These are phyloP conservation scores for Agriopis aurantiaria DNA, from an alignment of 2,888 invertebrate species.

Conservation along the genomic window DNA sequence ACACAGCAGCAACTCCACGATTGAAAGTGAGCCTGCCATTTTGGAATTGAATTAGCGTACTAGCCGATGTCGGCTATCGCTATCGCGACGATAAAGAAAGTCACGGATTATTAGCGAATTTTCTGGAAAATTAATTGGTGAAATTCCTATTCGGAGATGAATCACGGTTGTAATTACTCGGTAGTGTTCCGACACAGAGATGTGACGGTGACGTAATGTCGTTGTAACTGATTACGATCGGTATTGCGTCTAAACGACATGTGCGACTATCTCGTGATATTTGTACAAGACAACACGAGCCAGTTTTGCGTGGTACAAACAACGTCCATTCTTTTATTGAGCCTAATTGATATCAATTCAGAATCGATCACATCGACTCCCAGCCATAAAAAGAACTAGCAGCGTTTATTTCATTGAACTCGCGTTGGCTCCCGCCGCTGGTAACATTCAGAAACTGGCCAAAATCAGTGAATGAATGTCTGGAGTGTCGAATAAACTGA, in stretches of 20 bases:
- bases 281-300: background rate
- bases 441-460: slow-evolving; percentile 1
- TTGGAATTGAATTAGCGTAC: slow-evolving; percentile 30
- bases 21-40: slow-evolving; percentile 38
- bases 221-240: slow-evolving; percentile 42
- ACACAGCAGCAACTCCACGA: slow-evolving; percentile 44
- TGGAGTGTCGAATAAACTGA: slow-evolving; percentile 19
- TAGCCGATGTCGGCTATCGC: slow-evolving; percentile 27
- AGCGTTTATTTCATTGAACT: slow-evolving; percentile 34
- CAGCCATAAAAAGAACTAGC: slow-evolving; percentile 8
- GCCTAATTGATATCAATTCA: slow-evolving; percentile 42
- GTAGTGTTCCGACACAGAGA: slow-evolving; percentile 15
- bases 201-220: slow-evolving; percentile 51
- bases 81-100: slow-evolving; percentile 39
- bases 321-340: slow-evolving; percentile 36
- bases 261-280: slow-evolving; percentile 40
- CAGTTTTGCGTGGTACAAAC: background rate
- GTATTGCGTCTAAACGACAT: slow-evolving; percentile 35
- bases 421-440: background rate
- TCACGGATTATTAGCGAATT: slow-evolving; percentile 27
- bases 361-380: slow-evolving; percentile 38
- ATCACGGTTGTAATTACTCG: slow-evolving; percentile 14
- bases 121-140: slow-evolving; percentile 36
- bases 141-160: slow-evolving; percentile 11
- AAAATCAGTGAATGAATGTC: slow-evolving; percentile 27